These are phyloP conservation scores for Leontocebus nigricollis DNA, from an alignment of 2,797 vertebrate species.

Conservation along the genomic window DNA sequence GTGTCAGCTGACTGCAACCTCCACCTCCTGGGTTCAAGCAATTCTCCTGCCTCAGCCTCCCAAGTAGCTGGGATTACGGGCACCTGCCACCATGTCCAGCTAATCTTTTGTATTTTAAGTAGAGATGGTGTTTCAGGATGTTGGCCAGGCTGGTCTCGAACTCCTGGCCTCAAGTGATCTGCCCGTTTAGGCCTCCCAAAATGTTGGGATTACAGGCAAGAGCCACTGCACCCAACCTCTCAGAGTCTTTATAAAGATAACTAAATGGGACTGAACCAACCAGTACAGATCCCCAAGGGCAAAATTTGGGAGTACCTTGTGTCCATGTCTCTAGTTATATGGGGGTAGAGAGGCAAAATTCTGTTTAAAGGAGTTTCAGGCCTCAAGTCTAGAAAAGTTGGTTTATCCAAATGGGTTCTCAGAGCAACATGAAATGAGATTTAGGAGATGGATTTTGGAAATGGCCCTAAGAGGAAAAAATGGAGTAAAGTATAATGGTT, in stretches of 20 bases:
- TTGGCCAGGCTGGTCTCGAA: not conserved
- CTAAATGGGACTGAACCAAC: not conserved
- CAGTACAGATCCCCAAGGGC: not conserved
- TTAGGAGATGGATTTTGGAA: constrained; percentile 23
- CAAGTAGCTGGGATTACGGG: not conserved
- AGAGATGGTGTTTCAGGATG: not conserved
- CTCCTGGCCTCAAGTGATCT: not conserved
- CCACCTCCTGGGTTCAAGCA: not conserved
- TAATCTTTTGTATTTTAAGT: not conserved
- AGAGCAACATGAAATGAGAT: not conserved
- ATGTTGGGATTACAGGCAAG: not conserved
- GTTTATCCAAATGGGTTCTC: not conserved
- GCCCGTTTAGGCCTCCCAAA: not conserved
- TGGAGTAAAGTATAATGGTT: not conserved
- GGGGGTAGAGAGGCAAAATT: constrained; percentile 5
- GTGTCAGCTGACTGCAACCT: not conserved
- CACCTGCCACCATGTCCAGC: not conserved
- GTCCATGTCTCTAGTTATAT: not conserved
- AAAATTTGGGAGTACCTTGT: not conserved
- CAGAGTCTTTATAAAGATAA: not conserved
- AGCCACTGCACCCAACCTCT: not conserved
- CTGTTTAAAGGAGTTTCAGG: not conserved
- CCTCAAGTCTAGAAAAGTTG: not conserved
- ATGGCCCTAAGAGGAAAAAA: not conserved
- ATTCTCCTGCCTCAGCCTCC: not conserved